Evolutionary conservation across 2,797 vertebrate species (phyloP).

Genomic region (Odontamblyopus rebecca): DNA sequence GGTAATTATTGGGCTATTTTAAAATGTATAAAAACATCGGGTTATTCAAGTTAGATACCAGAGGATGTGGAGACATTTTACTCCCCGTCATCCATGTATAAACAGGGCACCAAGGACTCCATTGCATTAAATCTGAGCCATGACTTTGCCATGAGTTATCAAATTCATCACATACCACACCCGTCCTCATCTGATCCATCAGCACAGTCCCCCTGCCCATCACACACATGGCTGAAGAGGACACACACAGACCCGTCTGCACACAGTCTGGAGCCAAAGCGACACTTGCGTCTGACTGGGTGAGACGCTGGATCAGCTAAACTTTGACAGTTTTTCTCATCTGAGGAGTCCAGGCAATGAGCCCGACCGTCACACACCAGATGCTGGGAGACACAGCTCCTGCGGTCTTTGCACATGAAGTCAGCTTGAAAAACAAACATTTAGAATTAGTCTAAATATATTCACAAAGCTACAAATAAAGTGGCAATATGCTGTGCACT

Average conservation of each 20-base stretch:
- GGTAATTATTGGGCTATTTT: too few species aligned
- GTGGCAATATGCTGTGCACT: background rate
- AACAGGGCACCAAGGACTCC: background rate
- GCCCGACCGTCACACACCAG: slow-evolving; percentile 67
- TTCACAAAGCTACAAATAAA: too few species aligned
- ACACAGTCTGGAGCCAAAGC: slow-evolving; percentile 66
- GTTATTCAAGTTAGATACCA: too few species aligned
- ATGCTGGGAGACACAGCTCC: slow-evolving; percentile 50
- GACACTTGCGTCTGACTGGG: slow-evolving; percentile 44
- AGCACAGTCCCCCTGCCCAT: slow-evolving; percentile 81
- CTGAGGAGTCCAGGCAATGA: slow-evolving; percentile 72
- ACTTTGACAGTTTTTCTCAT: slow-evolving; percentile 50
- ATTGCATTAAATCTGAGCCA: background rate
- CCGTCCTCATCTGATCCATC: slow-evolving; percentile 78
- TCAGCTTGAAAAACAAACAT: background rate
- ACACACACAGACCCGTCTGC: slow-evolving; percentile 75
- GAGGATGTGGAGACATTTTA: background rate
- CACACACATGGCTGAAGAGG: slow-evolving; percentile 77
- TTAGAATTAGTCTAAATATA: background rate
- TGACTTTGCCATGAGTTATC: background rate
- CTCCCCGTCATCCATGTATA: background rate
- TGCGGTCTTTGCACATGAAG: slow-evolving; percentile 54
- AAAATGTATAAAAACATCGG: too few species aligned
- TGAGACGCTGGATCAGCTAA: background rate
- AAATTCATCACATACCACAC: background rate